Evolutionary conservation across 2,797 vertebrate genomes (phyloP).

Genomic region (Sebastes variabilis): DNA sequence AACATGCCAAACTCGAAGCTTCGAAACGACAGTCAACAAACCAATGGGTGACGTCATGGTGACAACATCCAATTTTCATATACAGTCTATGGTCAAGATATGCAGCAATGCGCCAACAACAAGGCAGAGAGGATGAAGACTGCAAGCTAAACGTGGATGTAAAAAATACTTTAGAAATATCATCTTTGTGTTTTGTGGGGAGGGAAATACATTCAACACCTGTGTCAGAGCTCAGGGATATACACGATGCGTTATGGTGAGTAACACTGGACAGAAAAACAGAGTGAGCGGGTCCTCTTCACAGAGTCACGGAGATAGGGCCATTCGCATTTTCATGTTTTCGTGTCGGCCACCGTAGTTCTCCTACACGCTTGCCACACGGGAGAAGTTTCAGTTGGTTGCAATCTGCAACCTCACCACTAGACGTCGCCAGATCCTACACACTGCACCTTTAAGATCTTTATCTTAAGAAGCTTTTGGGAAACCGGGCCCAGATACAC

Average conservation of each 20-base stretch:
- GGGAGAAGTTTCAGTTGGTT: too few relatives aligned
- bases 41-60: too few relatives aligned
- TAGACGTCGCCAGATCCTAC: too few relatives aligned
- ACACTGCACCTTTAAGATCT: background rate
- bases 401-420: too few relatives aligned
- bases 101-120: background rate
- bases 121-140: background rate
- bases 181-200: background rate
- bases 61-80: too few relatives aligned
- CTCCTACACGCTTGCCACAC: too few relatives aligned
- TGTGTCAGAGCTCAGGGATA: background rate
- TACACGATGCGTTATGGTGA: background rate
- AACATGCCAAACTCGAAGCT: accelerated
- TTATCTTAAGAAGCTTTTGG: background rate
- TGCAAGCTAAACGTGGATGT: background rate
- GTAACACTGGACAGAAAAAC: background rate
- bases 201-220: background rate
- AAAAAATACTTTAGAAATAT: background rate
- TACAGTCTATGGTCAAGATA: background rate
- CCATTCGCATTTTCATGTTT: too few relatives aligned
- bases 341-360: too few relatives aligned
- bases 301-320: too few relatives aligned
- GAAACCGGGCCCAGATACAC: background rate
- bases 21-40: too few relatives aligned
- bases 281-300: too few relatives aligned